Conservation (phyloP, 2,113 vertebrate genomes). For the Hydropotes inermis region DNA sequence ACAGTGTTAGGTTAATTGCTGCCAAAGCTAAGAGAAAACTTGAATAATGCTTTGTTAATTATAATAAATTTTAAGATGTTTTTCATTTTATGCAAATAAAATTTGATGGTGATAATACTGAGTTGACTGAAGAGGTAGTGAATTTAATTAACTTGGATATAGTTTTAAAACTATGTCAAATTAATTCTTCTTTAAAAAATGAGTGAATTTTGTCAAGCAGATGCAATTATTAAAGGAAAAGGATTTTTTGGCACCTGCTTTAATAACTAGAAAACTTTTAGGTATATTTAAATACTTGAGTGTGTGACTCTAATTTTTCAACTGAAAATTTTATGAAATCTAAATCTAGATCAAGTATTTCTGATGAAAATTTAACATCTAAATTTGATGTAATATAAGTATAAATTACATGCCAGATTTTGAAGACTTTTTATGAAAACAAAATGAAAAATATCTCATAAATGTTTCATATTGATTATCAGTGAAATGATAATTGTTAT, state of each 20-base stretch:
- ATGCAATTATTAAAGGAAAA: not conserved
- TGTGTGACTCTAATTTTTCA: not conserved
- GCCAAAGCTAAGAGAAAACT: not conserved
- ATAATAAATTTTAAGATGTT: not conserved
- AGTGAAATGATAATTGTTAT: not conserved
- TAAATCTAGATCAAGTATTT: not conserved
- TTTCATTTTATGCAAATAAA: not conserved
- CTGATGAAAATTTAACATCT: not conserved
- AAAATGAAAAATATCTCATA: not conserved
- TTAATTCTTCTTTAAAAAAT: not conserved
- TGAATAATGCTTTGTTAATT: not conserved
- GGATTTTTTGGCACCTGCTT: not conserved
- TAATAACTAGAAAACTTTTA: not conserved
- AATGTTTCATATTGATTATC: not conserved
- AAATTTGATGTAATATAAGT: not conserved
- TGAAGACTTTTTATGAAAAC: slow-evolving; percentile 13
- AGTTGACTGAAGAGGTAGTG: not conserved
- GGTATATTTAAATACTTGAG: not conserved
- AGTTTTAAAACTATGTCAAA: slow-evolving; percentile 24
- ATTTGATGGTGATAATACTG: not conserved
- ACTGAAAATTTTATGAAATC: not conserved
- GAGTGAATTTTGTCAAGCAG: not conserved
- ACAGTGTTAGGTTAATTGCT: not conserved
- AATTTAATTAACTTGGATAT: not conserved
- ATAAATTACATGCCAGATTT: not conserved